Evolutionary conservation across 1,140 invertebrate species (phyloP).

Genomic region (Drosophila kepulauana): DNA sequence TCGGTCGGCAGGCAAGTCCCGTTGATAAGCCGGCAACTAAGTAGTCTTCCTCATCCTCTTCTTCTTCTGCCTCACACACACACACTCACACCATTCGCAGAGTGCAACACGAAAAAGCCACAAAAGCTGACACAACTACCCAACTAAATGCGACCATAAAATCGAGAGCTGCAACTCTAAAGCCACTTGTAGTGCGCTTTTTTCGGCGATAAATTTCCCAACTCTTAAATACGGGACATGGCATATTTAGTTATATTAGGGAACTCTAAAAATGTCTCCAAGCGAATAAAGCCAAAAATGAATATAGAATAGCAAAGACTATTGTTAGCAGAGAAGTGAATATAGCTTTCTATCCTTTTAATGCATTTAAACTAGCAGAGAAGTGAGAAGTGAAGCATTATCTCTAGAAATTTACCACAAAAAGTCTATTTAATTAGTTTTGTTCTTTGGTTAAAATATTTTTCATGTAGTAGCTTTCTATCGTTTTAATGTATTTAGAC

Average conservation of each 20-base stretch:
- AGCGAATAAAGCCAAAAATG: not conserved
- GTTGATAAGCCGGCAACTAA: constrained; percentile 52
- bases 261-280: constrained; percentile 27
- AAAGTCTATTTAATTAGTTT: too few species aligned
- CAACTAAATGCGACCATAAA: constrained; percentile 41
- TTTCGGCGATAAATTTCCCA: constrained; percentile 40
- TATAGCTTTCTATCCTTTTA: too few species aligned
- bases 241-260: constrained; percentile 23
- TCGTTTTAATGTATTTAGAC: too few species aligned
- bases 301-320: not conserved
- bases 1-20: constrained; percentile 39
- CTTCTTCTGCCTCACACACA: too few species aligned
- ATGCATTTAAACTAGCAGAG: too few species aligned
- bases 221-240: constrained; percentile 26
- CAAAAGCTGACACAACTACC: constrained; percentile 31
- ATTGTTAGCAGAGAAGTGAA: too few species aligned
- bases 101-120: constrained; percentile 45
- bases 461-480: too few species aligned
- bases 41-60: constrained; percentile 11
- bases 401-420: too few species aligned
- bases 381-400: too few species aligned
- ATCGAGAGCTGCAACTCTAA: constrained; percentile 30
- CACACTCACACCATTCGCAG: not conserved
- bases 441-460: too few species aligned
- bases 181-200: constrained; percentile 13